Conservation (phyloP, 2,797 vertebrate species). For the Buphagus erythrorhynchus region DNA sequence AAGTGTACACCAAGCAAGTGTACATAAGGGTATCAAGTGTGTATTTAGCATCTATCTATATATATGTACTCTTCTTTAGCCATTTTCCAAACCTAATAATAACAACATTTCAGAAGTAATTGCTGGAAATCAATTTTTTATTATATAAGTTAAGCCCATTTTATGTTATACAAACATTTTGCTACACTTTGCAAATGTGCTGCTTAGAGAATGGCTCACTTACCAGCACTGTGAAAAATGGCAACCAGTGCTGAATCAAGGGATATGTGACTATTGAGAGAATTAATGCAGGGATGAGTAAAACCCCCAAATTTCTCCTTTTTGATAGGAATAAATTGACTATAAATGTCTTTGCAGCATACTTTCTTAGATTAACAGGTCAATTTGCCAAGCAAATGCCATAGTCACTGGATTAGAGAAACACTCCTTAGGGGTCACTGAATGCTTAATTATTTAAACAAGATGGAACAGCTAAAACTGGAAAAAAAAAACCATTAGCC, state of each 20-base stretch:
- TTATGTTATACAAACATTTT: not conserved
- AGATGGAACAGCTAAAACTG: not conserved
- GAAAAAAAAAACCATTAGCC: constrained; percentile 1
- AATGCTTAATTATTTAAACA: constrained; percentile 39
- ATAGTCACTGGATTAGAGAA: not conserved
- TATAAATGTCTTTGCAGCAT: not conserved
- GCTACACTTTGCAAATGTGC: not conserved
- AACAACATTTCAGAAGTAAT: not conserved
- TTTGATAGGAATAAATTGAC: not conserved
- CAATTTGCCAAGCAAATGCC: not conserved
- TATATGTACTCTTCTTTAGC: not conserved
- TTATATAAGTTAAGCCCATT: not conserved
- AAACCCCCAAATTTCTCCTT: not conserved
- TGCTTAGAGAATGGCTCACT: not conserved
- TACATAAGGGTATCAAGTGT: not conserved
- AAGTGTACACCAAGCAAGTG: not conserved
- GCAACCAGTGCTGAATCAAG: not conserved
- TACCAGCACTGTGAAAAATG: not conserved
- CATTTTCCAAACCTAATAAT: not conserved
- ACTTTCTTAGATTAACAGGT: not conserved
- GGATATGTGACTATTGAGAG: not conserved
- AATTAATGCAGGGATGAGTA: not conserved
- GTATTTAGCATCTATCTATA: not conserved
- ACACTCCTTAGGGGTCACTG: not conserved
- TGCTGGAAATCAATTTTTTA: not conserved